A percentile compares a stretch with the other conserved stretches of the same genome.
Conservation (phyloP, 2,797 vertebrate species). For the Silurus aristotelis region DNA sequence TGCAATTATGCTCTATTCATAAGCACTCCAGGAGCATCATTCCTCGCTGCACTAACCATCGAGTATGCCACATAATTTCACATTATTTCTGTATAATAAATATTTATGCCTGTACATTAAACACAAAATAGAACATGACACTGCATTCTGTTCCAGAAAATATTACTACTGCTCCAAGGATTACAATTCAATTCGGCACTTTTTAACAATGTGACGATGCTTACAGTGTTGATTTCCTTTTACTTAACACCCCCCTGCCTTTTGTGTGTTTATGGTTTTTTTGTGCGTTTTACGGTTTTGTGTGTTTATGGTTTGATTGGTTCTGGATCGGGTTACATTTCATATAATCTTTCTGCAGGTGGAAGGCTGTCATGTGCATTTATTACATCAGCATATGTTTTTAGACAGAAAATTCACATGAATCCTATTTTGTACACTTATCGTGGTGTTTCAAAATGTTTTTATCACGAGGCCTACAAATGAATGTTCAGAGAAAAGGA, state of each 20-base stretch:
- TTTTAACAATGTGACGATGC: no score
- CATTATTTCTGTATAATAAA: neutral
- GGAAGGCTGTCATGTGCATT: neutral
- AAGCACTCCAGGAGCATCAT: neutral
- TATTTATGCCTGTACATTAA: neutral
- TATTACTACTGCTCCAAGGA: neutral
- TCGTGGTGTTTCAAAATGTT: neutral
- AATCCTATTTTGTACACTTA: neutral
- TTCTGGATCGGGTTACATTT: neutral
- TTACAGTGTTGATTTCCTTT: no score
- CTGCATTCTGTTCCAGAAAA: neutral
- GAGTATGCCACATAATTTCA: neutral
- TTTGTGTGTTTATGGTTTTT: no score
- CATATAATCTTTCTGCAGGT: neutral
- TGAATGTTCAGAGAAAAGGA: neutral
- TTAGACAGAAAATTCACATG: neutral
- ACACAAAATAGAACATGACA: neutral
- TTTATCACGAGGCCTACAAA: neutral
- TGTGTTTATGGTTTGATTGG: no score
- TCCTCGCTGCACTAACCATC: neutral
- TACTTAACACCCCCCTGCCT: no score
- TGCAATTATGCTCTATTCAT: neutral
- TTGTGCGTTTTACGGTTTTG: no score
- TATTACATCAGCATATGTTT: neutral
- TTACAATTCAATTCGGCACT: neutral